phyloP scores from a whole-genome alignment of 2,113 vertebrate genomes.

The Atrichornis clamosus region DNA sequence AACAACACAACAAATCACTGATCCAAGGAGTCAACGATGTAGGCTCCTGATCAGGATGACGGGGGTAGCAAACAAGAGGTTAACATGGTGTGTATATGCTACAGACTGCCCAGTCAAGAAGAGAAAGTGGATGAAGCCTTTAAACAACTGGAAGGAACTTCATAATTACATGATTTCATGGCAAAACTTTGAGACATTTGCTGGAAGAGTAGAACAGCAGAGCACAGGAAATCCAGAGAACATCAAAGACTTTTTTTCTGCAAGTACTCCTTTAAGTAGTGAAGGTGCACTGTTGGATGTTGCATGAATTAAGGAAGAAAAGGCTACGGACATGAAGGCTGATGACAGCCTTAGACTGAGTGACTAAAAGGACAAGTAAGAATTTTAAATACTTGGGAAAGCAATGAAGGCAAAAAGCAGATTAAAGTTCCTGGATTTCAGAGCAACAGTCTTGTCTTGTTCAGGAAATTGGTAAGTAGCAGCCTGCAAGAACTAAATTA shows the following conservation, averaged over 20 bases:
- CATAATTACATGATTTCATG: background rate
- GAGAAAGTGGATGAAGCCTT: background rate
- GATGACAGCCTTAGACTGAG: background rate
- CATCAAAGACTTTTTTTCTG: background rate
- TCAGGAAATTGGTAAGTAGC: background rate
- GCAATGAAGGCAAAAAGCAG: background rate
- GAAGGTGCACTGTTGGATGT: background rate
- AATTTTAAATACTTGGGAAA: background rate
- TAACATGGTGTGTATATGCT: background rate
- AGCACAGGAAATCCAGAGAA: background rate
- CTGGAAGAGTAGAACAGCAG: background rate
- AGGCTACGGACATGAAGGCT: background rate
- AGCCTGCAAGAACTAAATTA: background rate
- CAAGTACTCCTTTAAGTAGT: background rate
- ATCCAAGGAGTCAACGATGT: background rate
- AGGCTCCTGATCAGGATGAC: background rate
- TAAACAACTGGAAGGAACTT: background rate
- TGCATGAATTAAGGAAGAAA: background rate
- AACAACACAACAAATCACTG: background rate
- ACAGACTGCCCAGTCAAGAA: background rate
- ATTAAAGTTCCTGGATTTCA: background rate
- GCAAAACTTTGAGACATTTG: background rate
- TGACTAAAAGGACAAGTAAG: background rate
- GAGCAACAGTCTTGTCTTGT: background rate
- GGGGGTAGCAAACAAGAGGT: background rate